Evolutionary conservation across 2,113 vertebrate species (phyloP), one percentile per base, ranked within the genome.

Genomic region (Charina bottae): DNA sequence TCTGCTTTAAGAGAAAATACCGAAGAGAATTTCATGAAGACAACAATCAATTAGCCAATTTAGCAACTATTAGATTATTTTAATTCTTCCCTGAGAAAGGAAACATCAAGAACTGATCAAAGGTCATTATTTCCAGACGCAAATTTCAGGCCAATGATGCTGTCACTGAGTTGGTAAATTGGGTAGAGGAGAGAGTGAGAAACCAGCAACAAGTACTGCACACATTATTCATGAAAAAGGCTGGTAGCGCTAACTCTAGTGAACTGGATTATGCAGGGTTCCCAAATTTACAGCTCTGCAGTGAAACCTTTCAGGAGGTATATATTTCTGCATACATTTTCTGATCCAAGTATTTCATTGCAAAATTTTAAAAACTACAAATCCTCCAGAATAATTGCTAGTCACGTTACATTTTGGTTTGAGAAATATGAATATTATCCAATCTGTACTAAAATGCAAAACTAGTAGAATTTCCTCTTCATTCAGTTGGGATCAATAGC

Each of bases 31-130:
- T 2, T 53, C 89, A 86, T 78, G 19, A 11, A 89, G 94, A 10
- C 4, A 4, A 2, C 33, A 1, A 17, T 2, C 11, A 92, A 93
- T 92, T 92, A 95, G 60, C 78, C 26, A 28, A 28, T 49, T 0
- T 46, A 17, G 72, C 92, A 90, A 56, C 28, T 88, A 42, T 83
- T 56, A 37, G 33, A 58, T 72, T 83, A 88, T 21, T 46, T 56
- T 85, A 88, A 83, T 92, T 89, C 60, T 78, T 92, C 42, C 54
- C 1, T 6, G 13, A 53, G 85, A 85, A 8, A 21, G 55, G 28
- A 95, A 60, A n/a, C 55, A 85, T 59, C 46, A 58, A 58, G 56
- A 59, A 28, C 87, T 90, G 58, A 42, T 93, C 87, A 55, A 84
- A 90, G 85, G 83, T 91, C 95, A 90, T 59, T n/a, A 1, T 55